Base-by-base conservation (phyloP, 2,113 vertebrate genomes). In the Pollachius pollachius region DNA sequence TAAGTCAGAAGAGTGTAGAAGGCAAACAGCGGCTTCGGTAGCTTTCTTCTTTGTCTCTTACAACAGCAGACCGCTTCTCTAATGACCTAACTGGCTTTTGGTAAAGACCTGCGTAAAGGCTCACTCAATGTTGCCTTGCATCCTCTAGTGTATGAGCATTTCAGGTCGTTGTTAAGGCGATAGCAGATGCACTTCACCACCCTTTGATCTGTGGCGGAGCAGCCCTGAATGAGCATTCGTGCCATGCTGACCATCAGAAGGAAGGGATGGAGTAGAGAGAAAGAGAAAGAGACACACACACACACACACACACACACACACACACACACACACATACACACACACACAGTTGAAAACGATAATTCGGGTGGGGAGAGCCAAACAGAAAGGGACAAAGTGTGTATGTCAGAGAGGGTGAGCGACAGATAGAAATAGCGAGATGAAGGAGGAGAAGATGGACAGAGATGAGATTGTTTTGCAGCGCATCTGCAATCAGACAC, bases 11-110 rank as follows among this genome's bases (percentile, higher is more conserved):
- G 67, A 69, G 79, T 30, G 76, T 62, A 77, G 81, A 85, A 87
- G 81, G 89, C 85, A 83, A 87, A 90, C 85, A 84, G 87, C 77
- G 86, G 85, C 85, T 81, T 80, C 82, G 75, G 73, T 80, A 63
- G 73, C 62, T 73, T 83, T 88, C 84, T 87, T 83, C 75, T 81
- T 75, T 84, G 81, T 72, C 71, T 80, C 67, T 9, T 72, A 75
- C 78, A 70, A 74, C 16, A 69, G 69, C 17, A 23, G 66, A 16
- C 85, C 74, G 72, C 72, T 84, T 85, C 79, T 83, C 78, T 88
- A 81, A 84, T 87, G 79, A 87, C 87, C 83, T 76, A 76, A 84
- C 82, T 72, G 82, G 73, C 74, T 72, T 84, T 74, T 9, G 15
- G 54, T 57, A 17, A 57, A n/a, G 54, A 5, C 54, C 54, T 57